Evolutionary conservation across 2,113 vertebrate genomes (phyloP).

Genomic region (Phocoena sinus): DNA sequence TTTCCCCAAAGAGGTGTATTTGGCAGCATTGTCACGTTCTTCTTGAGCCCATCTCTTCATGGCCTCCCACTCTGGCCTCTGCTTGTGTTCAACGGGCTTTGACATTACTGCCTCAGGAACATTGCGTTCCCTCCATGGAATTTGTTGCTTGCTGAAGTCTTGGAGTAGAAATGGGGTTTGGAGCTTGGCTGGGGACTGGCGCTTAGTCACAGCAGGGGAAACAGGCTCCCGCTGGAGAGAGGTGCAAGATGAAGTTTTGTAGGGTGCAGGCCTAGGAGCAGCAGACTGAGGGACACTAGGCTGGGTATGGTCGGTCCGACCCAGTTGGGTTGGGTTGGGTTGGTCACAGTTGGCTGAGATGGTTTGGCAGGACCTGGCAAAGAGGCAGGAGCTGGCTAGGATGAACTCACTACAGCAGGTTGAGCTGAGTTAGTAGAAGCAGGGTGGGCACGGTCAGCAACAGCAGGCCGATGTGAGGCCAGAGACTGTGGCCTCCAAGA

Average conservation of each 20-base stretch:
- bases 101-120: constrained; percentile 20
- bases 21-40: constrained; percentile 39
- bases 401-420: not conserved
- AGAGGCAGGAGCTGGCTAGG: not conserved
- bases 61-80: constrained; percentile 35
- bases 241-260: not conserved
- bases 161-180: not conserved
- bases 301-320: not conserved
- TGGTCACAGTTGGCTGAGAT: too few species aligned
- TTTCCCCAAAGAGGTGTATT: constrained; percentile 18
- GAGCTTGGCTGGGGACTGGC: not conserved
- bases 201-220: not conserved
- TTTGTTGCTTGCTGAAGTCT: constrained; percentile 7
- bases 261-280: not conserved
- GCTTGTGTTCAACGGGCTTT: constrained; percentile 21
- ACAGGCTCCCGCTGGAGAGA: not conserved
- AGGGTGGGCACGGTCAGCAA: not conserved
- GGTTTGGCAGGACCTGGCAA: not conserved
- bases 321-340: not conserved
- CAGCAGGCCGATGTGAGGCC: not conserved
- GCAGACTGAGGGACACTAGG: not conserved
- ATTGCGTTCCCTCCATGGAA: not conserved
- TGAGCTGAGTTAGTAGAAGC: not conserved
- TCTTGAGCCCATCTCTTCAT: constrained; percentile 49
- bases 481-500: not conserved